These are phyloP conservation scores for Lepus townsendii DNA, from an alignment of 2,797 vertebrate genomes.

Conservation along the genomic window DNA sequence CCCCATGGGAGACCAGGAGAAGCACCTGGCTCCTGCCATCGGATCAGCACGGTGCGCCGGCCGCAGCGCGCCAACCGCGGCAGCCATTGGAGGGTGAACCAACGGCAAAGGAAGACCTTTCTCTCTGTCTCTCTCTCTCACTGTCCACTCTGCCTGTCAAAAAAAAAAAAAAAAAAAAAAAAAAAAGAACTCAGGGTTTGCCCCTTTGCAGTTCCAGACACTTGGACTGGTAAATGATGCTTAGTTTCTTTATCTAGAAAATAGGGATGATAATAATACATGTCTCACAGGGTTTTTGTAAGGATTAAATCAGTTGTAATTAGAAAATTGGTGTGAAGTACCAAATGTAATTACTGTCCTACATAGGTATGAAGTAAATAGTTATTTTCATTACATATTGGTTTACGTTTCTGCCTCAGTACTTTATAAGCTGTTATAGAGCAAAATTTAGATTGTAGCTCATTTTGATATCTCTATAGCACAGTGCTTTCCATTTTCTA, in stretches of 20 bases:
- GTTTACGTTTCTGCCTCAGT: neutral
- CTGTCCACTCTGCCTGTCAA: no score
- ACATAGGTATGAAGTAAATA: neutral
- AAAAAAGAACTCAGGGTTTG: neutral
- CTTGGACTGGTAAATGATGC: neutral
- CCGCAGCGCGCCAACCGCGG: no score
- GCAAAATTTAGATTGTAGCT: neutral
- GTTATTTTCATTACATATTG: constrained; percentile 34
- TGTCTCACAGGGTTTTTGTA: neutral
- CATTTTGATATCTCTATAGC: neutral
- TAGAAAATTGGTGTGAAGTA: neutral
- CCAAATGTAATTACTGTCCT: neutral
- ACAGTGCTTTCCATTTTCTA: neutral
- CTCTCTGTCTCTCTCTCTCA: no score
- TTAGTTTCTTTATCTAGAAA: constrained; percentile 11
- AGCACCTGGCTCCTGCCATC: no score
- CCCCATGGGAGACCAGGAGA: no score
- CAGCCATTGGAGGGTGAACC: no score
- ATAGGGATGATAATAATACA: neutral
- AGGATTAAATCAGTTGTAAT: constrained; percentile 53
- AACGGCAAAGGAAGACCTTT: no score
- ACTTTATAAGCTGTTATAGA: neutral
- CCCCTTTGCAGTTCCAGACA: neutral
- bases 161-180: no score
- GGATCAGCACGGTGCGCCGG: no score